Percentiles rank a stretch among this genome's conserved stretches.
Conservation (phyloP, 1,140 invertebrate species). For the Cydia strobilella region DNA sequence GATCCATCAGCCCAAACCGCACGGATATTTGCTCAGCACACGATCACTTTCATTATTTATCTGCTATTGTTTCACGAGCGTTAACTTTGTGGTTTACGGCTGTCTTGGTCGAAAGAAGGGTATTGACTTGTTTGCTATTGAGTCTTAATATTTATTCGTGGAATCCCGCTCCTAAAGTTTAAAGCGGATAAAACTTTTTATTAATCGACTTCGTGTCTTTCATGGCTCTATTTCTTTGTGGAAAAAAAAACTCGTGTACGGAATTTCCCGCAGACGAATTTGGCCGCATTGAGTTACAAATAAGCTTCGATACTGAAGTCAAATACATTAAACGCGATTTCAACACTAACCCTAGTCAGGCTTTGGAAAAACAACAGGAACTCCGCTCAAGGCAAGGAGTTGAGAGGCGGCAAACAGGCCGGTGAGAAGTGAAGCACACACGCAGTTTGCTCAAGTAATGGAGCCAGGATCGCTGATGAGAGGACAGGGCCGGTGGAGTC, state of each 20-base stretch:
- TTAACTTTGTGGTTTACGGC: conserved; percentile 64
- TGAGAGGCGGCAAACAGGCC: conserved; percentile 48
- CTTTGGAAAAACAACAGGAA: conserved; percentile 17
- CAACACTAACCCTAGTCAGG: not conserved
- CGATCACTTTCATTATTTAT: conserved; percentile 73
- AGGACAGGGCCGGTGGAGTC: conserved; percentile 46
- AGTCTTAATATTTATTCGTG: not conserved
- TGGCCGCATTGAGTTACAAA: not conserved
- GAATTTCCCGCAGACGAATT: too few species aligned
- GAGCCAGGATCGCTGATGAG: conserved; percentile 61
- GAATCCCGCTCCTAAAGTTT: not conserved
- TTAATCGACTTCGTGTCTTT: too few species aligned
- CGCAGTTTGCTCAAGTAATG: conserved; percentile 75
- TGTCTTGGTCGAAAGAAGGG: not conserved
- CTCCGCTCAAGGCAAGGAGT: conserved; percentile 50
- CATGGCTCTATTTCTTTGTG: too few species aligned
- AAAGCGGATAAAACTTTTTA: too few species aligned
- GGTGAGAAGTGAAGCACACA: conserved; percentile 69
- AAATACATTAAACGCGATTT: not conserved
- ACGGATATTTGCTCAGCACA: conserved; percentile 37
- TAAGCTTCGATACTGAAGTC: not conserved
- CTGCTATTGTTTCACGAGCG: conserved; percentile 60
- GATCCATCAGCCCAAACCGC: conserved; percentile 6
- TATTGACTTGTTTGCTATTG: not conserved
- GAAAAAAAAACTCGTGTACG: too few species aligned